A percentile compares a stretch with the other conserved stretches of the same genome.
Evolutionary conservation across 2,888 invertebrate genomes (phyloP).

Genomic region (Priocnemis perturbator): DNA sequence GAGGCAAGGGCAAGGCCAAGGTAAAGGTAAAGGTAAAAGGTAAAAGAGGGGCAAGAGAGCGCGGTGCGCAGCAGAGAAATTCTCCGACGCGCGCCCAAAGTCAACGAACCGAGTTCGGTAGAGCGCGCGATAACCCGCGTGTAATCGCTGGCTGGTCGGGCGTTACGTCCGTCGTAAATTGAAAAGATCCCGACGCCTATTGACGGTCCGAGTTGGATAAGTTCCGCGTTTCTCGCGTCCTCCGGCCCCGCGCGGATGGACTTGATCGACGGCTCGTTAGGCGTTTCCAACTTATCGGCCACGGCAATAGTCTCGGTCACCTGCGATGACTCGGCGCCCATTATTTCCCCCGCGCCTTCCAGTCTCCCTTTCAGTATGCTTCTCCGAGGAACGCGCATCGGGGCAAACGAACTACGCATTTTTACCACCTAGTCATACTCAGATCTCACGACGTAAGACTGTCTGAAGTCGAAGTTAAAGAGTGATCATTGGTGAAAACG

Average conservation of each 20-base stretch:
- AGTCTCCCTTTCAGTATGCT: too few relatives aligned
- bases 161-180: slow-evolving; percentile 2
- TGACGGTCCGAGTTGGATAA: too few relatives aligned
- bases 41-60: slow-evolving; percentile 26
- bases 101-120: slow-evolving; percentile 39
- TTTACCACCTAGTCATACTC: too few relatives aligned
- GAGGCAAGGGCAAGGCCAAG: slow-evolving; percentile 43
- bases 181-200: neutral
- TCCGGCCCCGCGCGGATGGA: neutral
- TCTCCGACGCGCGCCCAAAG: slow-evolving; percentile 28
- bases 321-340: neutral
- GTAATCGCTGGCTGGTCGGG: neutral
- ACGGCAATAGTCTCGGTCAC: too few relatives aligned
- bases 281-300: too few relatives aligned
- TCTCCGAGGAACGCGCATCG: too few relatives aligned
- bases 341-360: neutral
- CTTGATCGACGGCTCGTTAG: too few relatives aligned
- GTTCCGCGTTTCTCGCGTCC: too few relatives aligned
- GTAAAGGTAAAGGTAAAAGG: slow-evolving; percentile 47
- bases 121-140: slow-evolving; percentile 18
- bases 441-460: too few relatives aligned
- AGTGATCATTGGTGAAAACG: too few relatives aligned
- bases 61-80: slow-evolving; percentile 27
- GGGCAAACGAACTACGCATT: too few relatives aligned
- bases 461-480: too few relatives aligned